Evolutionary conservation across 2,888 invertebrate genomes (phyloP), one percentile per base, ranked within the genome.

Genomic region (Argyresthia albistria): DNA sequence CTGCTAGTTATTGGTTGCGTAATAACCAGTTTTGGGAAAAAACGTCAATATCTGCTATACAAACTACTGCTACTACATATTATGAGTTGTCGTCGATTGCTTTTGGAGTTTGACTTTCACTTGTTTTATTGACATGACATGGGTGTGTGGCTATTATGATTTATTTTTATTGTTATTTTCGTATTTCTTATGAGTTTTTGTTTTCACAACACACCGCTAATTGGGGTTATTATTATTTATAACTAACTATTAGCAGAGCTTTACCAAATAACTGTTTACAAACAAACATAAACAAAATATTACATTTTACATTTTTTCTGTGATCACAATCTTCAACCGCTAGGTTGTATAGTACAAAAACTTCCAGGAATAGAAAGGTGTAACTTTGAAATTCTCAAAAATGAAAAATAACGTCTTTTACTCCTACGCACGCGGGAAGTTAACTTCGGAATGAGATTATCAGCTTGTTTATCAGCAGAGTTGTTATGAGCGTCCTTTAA

Each of bases 401-500:
- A 39, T 11, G 39, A 11, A 39, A 11, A 11, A n/a, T 39, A 39
- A 11, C 39, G 39, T 9, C 39, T 9, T 39, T 39, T 11, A n/a
- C 10, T n/a, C 9, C 10, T 39, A 9, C n/a, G 9, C 10, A 9
- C 39, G 9, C n/a, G 9, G 72, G 68, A 68, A 76, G 76, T 66
- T 69, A 67, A 67, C 67, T 69, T 63, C 70, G 71, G 75, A 82
- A 72, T 78, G 76, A 81, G 81, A 83, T 83, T 84, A 83, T 83
- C 83, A 80, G 73, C 11, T 14, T 73, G 69, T 76, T 80, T 86
- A 84, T 83, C 83, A 76, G 62, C 67, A 63, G 62, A 69, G 77
- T 80, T 77, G 80, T 80, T 78, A 77, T 73, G 71, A 66, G 68
- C 69, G 80, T 81, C 80, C 84, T 83, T 82, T 80, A 83, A 84